Evolutionary conservation across 2,888 invertebrate genomes (phyloP).

Genomic region (Strigamia transsilvanica): DNA sequence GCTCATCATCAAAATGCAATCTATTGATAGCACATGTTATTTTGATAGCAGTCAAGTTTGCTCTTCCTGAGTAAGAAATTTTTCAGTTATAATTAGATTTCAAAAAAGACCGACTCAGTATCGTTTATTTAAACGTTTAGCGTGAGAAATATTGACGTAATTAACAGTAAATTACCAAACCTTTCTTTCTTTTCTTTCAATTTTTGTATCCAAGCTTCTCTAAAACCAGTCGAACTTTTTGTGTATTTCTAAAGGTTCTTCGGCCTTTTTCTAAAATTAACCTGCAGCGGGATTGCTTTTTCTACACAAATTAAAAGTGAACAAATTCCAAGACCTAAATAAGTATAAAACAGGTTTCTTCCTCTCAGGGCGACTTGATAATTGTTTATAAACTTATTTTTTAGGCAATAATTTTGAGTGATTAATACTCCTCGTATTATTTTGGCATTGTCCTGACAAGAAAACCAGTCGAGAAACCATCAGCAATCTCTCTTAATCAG

Average conservation of each 20-base stretch:
- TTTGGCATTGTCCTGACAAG: background rate
- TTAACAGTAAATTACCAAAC: background rate
- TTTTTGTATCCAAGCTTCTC: background rate
- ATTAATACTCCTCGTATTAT: background rate
- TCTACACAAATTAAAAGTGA: slow-evolving; percentile 2
- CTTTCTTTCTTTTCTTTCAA: background rate
- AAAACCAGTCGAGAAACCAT: background rate
- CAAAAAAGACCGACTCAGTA: slow-evolving; percentile 7
- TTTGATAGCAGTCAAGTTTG: slow-evolving; percentile 29
- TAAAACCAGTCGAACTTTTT: background rate
- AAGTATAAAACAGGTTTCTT: background rate
- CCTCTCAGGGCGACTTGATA: background rate
- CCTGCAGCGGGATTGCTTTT: background rate
- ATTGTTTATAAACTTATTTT: background rate
- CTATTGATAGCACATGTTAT: slow-evolving; percentile 43
- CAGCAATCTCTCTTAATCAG: slow-evolving; percentile 6
- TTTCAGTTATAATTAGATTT: slow-evolving; percentile 38
- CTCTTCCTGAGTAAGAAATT: slow-evolving; percentile 27
- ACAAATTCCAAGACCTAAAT: slow-evolving; percentile 27
- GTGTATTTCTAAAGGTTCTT: background rate
- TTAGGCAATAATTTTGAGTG: background rate
- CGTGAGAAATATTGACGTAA: slow-evolving; percentile 1
- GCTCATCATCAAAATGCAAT: slow-evolving; percentile 14
- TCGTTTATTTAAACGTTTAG: slow-evolving; percentile 10
- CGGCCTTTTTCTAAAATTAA: slow-evolving; percentile 40